Evolutionary conservation across 1,140 invertebrate genomes (phyloP), one percentile per base, ranked within the genome.

Genomic region (Nylanderia fulva): DNA sequence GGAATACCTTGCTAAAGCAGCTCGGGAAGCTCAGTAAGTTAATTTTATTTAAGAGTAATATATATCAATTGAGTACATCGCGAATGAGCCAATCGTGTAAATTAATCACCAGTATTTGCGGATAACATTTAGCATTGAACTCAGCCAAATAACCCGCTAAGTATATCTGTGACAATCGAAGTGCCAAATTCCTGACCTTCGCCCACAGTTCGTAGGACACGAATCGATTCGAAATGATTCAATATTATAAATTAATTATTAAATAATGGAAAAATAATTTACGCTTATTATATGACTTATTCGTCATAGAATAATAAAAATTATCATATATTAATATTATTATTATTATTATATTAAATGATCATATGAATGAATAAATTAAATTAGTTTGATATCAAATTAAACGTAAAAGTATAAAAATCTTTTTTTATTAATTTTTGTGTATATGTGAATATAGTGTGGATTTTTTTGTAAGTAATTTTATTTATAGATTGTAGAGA

Each of bases 1-100:
- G 45, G 90, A 90, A 63, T 93, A 92, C 48, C 89, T 94, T 24
- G 85, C 91, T 21, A 93, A 92, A 24, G 90, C 91, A 39, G 92
- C 91, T 58, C 92, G 92, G 63, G 92, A 94, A 86, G 91, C 93
- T 7, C 93, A 91, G 93, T 94, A 90, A 90, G 85, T 85, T 39
- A 48, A 11, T 63, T 13, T 69, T 29, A 18, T 56, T 72, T 45
- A 60, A 72, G 7, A 58, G 8, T 11, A 13, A 58, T 33, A 75
- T 36, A 52, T 18, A n/a, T 21, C 39, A 48, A 45, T 2, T 66
- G 18, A 76, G 0, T 7, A 24, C 9, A 21, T 11, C 29, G 3
- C 8, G 63, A 68, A 83, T 42, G 8, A 42, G 0, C 29, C 6
- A 52, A 69, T 42, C 45, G 15, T 21, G 15, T 52, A 74, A 83